Conservation (phyloP, 2,113 vertebrate genomes). For the Dasypus novemcinctus region DNA sequence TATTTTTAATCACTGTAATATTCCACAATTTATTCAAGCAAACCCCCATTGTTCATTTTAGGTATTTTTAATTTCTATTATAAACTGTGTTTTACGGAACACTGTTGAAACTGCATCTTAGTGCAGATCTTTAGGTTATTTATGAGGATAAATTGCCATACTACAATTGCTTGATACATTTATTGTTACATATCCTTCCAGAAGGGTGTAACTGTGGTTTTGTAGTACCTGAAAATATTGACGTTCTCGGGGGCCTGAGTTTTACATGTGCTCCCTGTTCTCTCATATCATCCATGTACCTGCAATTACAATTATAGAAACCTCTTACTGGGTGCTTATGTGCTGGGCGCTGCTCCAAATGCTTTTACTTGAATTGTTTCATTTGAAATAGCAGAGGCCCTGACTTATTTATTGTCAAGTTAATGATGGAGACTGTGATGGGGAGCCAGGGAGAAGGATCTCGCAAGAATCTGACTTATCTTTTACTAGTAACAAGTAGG, state of each 20-base stretch:
- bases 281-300: not conserved
- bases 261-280: not conserved
- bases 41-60: not conserved
- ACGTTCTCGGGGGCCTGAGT: not conserved
- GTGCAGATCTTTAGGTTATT: not conserved
- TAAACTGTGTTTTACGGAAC: not conserved
- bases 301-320: not conserved
- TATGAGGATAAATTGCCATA: not conserved
- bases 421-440: not conserved
- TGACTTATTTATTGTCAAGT: not conserved
- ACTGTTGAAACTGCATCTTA: not conserved
- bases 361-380: not conserved
- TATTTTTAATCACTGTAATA: not conserved
- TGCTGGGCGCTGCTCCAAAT: not conserved
- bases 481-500: not conserved
- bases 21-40: not conserved
- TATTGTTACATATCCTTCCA: not conserved
- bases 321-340: not conserved
- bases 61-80: not conserved
- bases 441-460: not conserved
- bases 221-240: conserved; percentile 5
- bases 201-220: not conserved
- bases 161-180: not conserved
- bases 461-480: not conserved
- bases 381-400: not conserved